These are phyloP conservation scores for Bicyclus anynana DNA, from an alignment of 1,140 invertebrate genomes.

Conservation along the genomic window DNA sequence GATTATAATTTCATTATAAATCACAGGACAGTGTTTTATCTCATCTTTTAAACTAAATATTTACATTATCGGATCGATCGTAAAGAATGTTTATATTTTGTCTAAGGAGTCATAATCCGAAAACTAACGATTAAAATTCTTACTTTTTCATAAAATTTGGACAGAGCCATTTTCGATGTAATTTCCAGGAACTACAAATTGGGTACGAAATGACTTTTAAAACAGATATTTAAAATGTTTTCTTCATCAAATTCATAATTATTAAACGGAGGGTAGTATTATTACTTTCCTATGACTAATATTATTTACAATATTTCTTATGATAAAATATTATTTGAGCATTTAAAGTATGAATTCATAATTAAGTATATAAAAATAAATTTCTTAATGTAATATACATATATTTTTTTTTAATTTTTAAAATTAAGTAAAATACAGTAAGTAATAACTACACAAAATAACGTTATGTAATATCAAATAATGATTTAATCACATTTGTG, in stretches of 20 bases:
- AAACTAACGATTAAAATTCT: too few species aligned
- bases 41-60: too few species aligned
- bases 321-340: conserved; percentile 14
- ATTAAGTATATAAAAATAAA: not conserved
- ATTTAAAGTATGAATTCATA: conserved; percentile 9
- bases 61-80: too few species aligned
- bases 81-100: too few species aligned
- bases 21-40: too few species aligned
- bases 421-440: not conserved
- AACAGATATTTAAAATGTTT: not conserved
- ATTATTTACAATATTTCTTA: conserved; percentile 10
- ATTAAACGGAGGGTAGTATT: not conserved
- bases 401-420: not conserved
- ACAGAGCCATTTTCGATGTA: conserved; percentile 24
- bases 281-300: not conserved
- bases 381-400: not conserved
- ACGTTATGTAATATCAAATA: not conserved
- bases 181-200: conserved; percentile 4
- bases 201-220: not conserved
- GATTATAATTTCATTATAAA: too few species aligned
- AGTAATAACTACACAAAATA: not conserved
- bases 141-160: conserved; percentile 3
- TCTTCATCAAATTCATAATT: not conserved
- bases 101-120: too few species aligned
- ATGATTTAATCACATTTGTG: not conserved